A percentile compares a stretch with the other conserved stretches of the same genome.
These are phyloP conservation scores for Conchocele bisecta DNA, from an alignment of 2,888 invertebrate species.

Conservation along the genomic window DNA sequence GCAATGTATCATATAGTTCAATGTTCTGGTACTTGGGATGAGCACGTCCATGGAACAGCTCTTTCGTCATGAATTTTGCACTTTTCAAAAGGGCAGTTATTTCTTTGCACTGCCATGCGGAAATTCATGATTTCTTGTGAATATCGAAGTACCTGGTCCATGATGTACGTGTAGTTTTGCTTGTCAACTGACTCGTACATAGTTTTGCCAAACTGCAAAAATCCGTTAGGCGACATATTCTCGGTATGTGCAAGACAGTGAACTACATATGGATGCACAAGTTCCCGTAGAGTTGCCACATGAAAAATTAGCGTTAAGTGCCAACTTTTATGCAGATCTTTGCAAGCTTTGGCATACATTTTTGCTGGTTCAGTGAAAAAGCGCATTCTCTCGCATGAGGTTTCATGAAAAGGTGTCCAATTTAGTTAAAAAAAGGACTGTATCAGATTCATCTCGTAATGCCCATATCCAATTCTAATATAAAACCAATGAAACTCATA, in stretches of 20 bases:
- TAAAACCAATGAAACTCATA: slow-evolving; percentile 27
- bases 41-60: slow-evolving; percentile 27
- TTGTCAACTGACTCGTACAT: not conserved
- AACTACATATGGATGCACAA: slow-evolving; percentile 9
- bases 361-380: slow-evolving; percentile 26
- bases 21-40: slow-evolving; percentile 37
- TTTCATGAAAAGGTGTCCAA: slow-evolving; percentile 6
- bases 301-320: slow-evolving; percentile 19
- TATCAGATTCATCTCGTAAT: slow-evolving; percentile 33
- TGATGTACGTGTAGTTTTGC: slow-evolving; percentile 10
- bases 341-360: slow-evolving; percentile 1
- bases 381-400: slow-evolving; percentile 11
- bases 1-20: slow-evolving; percentile 25
- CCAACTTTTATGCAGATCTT: slow-evolving; percentile 36
- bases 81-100: slow-evolving; percentile 5
- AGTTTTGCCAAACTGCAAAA: not conserved
- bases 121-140: slow-evolving; percentile 24
- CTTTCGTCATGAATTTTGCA: slow-evolving; percentile 35
- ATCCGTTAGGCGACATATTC: not conserved
- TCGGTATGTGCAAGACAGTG: not conserved
- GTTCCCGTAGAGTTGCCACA: slow-evolving; percentile 14
- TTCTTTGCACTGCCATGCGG: slow-evolving; percentile 16
- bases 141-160: slow-evolving; percentile 17
- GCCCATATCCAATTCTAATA: slow-evolving; percentile 14
- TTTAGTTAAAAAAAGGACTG: slow-evolving; percentile 29